Conservation (phyloP, 1,140 invertebrate species). For the Muscidifurax raptorellus region DNA sequence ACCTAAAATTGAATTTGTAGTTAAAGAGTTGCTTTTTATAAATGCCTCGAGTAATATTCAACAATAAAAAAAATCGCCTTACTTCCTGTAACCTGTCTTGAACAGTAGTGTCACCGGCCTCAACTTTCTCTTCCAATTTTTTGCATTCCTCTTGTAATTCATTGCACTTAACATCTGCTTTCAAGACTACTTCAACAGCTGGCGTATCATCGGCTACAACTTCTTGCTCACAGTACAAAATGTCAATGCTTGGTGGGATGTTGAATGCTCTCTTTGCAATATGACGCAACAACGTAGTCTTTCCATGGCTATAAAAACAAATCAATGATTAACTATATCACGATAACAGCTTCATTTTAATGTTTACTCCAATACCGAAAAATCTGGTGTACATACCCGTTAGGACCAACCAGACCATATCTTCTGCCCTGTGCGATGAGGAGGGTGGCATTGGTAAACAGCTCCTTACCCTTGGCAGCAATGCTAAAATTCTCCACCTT, state of each 20-base stretch:
- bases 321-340: slow-evolving; percentile 3
- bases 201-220: slow-evolving; percentile 94
- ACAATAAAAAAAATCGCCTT: slow-evolving; percentile 31
- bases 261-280: slow-evolving; percentile 91
- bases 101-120: slow-evolving; percentile 82
- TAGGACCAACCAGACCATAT: slow-evolving; percentile 98
- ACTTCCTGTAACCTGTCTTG: slow-evolving; percentile 91
- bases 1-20: slow-evolving; percentile 76
- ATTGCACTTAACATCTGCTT: slow-evolving; percentile 92
- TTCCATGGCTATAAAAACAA: slow-evolving; percentile 87
- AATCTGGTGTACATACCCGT: slow-evolving; percentile 82
- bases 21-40: background rate
- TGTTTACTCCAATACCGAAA: background rate
- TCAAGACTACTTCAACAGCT: slow-evolving; percentile 94
- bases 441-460: slow-evolving; percentile 97
- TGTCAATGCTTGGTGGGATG: slow-evolving; percentile 97
- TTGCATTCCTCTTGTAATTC: slow-evolving; percentile 89
- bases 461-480: slow-evolving; percentile 96
- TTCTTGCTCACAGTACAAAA: slow-evolving; percentile 99
- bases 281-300: slow-evolving; percentile 98
- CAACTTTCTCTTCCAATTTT: slow-evolving; percentile 84
- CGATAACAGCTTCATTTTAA: background rate
- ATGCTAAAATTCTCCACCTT: slow-evolving; percentile 99
- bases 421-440: slow-evolving; percentile 94
- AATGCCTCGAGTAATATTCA: background rate